phyloP scores from a whole-genome alignment of 2,113 vertebrate species.

The Percina caprodes region DNA sequence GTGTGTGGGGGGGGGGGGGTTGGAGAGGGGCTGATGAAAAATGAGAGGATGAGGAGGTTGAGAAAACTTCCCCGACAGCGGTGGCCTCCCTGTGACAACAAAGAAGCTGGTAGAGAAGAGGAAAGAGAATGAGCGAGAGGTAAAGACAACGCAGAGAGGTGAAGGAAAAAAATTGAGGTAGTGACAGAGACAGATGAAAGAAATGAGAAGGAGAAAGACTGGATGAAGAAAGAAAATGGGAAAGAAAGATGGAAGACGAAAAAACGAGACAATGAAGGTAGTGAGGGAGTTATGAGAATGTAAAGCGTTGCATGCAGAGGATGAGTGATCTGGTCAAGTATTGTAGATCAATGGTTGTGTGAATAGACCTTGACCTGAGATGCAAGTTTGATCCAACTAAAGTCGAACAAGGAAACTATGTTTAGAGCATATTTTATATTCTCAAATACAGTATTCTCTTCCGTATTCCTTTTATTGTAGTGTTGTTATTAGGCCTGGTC shows the following conservation, averaged over 20 bases:
- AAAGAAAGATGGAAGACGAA: conserved; percentile 11
- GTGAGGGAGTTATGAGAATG: conserved; percentile 6
- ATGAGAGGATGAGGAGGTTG: conserved; percentile 79
- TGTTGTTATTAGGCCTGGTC: background rate
- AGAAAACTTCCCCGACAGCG: conserved; percentile 78
- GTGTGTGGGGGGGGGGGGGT: conserved; percentile 43
- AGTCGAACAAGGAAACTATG: background rate
- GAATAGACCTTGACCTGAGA: conserved; percentile 29
- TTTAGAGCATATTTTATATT: background rate
- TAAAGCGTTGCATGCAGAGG: background rate
- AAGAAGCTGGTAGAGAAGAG: conserved; percentile 53
- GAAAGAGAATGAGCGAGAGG: conserved; percentile 56
- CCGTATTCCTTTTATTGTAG: background rate
- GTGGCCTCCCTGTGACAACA: conserved; percentile 67
- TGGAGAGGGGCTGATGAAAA: conserved; percentile 77
- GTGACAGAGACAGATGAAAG: conserved; percentile 75
- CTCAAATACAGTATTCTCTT: background rate
- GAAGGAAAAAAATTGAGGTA: conserved; percentile 71
- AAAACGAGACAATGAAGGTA: background rate
- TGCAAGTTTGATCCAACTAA: background rate
- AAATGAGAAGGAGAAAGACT: conserved; percentile 62
- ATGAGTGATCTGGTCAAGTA: conserved; percentile 2
- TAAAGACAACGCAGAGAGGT: conserved; percentile 57
- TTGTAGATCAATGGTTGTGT: background rate
- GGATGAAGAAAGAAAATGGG: conserved; percentile 47